These are phyloP conservation scores for Callionymus lyra DNA, from an alignment of 2,113 vertebrate species.

Conservation along the genomic window DNA sequence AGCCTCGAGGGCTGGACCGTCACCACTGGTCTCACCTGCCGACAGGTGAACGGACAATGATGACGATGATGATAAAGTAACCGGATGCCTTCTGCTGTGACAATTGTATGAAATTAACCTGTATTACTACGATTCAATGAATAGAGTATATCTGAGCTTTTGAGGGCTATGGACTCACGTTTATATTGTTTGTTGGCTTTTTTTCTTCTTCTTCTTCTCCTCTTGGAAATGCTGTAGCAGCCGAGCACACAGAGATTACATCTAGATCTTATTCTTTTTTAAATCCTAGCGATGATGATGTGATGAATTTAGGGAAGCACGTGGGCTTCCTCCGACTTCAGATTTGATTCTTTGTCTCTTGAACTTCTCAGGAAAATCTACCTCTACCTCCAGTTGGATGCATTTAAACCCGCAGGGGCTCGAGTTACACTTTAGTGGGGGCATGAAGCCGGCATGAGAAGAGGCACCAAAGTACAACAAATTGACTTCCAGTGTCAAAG, in stretches of 20 bases:
- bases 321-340: constrained; percentile 38
- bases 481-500: constrained; percentile 6
- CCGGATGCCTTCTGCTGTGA: constrained; percentile 69
- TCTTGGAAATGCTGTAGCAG: constrained; percentile 43
- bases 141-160: constrained; percentile 48
- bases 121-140: constrained; percentile 52
- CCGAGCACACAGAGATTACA: constrained; percentile 46
- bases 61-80: constrained; percentile 30
- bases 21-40: constrained; percentile 22
- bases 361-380: constrained; percentile 72
- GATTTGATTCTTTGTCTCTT: constrained; percentile 43
- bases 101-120: constrained; percentile 59
- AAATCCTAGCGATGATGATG: constrained; percentile 23
- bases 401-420: constrained; percentile 52
- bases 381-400: constrained; percentile 68
- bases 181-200: constrained; percentile 28
- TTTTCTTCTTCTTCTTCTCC: constrained; percentile 24
- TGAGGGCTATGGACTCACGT: constrained; percentile 48
- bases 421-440: constrained; percentile 43
- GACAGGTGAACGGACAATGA: constrained; percentile 30
- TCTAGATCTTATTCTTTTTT: constrained; percentile 39
- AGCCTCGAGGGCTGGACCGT: constrained; percentile 26
- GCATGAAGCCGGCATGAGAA: constrained; percentile 16
- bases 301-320: constrained; percentile 42
- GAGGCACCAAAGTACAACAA: constrained; percentile 4